Percentiles rank a stretch among this genome's conserved stretches.
These are phyloP conservation scores for Dolichotis patagonum DNA, from an alignment of 2,113 vertebrate species.

Conservation along the genomic window DNA sequence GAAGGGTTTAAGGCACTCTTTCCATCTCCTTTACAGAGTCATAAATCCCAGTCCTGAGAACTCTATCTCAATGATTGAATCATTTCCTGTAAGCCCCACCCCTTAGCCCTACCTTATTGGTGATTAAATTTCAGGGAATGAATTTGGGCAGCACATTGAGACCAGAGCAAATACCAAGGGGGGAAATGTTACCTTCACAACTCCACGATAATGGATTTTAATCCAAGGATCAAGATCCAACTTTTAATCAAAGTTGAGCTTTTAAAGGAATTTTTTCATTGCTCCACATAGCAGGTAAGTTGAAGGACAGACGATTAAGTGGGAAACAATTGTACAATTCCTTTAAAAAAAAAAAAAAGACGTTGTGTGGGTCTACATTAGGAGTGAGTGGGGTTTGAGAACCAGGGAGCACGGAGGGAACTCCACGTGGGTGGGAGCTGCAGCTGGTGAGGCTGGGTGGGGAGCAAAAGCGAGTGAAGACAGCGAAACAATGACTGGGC, in stretches of 20 bases:
- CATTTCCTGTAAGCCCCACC: too few species aligned
- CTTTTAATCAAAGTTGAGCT: too few species aligned
- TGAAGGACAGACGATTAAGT: not conserved
- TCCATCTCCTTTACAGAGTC: not conserved
- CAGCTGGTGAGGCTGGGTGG: rapidly evolving
- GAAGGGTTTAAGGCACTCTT: not conserved
- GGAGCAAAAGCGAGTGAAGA: not conserved
- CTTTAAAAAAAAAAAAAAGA: not conserved
- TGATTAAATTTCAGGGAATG: not conserved
- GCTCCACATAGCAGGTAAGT: not conserved
- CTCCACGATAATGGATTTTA: not conserved
- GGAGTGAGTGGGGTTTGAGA: not conserved
- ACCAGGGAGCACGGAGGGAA: not conserved
- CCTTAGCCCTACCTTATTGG: too few species aligned
- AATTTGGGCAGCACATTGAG: not conserved
- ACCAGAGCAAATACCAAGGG: not conserved
- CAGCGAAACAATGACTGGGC: rapidly evolving
- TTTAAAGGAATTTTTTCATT: not conserved
- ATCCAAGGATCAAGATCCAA: not conserved
- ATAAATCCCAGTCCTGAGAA: not conserved
- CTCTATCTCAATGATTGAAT: too few species aligned
- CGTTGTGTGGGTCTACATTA: not conserved
- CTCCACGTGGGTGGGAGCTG: not conserved
- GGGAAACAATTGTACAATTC: not conserved
- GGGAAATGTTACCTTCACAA: not conserved